These are phyloP conservation scores for Thalassarche chlororhynchos DNA, from an alignment of 2,113 vertebrate genomes.

Conservation along the genomic window DNA sequence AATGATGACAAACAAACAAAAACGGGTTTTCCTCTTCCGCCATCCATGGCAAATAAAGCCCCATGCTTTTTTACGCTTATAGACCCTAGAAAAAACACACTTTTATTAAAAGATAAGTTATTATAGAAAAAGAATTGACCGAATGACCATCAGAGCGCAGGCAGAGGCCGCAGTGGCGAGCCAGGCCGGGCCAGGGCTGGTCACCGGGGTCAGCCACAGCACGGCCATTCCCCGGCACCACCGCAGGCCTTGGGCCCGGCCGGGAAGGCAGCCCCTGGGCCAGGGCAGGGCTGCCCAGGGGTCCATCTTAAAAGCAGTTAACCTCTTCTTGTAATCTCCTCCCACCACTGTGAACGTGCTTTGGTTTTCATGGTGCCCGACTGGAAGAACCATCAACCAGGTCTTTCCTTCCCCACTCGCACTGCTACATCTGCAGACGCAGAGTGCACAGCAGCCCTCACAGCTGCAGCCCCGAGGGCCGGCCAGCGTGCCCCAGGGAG, in stretches of 20 bases:
- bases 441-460: accelerated
- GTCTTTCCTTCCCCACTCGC: not conserved
- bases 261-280: no score
- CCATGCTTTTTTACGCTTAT: not conserved
- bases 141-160: not conserved
- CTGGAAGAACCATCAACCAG: not conserved
- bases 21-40: not conserved
- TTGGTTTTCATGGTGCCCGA: not conserved
- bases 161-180: accelerated
- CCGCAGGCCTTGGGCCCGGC: accelerated
- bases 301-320: not conserved
- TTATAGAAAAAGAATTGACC: not conserved
- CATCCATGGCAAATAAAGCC: not conserved
- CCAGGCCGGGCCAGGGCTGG: no score
- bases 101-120: not conserved
- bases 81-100: not conserved
- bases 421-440: not conserved
- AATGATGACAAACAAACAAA: not conserved
- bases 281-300: accelerated
- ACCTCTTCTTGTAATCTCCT: not conserved
- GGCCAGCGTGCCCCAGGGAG: accelerated
- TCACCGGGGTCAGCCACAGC: not conserved
- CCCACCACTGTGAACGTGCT: accelerated
- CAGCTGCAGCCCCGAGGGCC: not conserved
- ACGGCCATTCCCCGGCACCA: accelerated